Evolutionary conservation across 2,113 vertebrate genomes (phyloP).

Genomic region (Plestiodon gilberti): DNA sequence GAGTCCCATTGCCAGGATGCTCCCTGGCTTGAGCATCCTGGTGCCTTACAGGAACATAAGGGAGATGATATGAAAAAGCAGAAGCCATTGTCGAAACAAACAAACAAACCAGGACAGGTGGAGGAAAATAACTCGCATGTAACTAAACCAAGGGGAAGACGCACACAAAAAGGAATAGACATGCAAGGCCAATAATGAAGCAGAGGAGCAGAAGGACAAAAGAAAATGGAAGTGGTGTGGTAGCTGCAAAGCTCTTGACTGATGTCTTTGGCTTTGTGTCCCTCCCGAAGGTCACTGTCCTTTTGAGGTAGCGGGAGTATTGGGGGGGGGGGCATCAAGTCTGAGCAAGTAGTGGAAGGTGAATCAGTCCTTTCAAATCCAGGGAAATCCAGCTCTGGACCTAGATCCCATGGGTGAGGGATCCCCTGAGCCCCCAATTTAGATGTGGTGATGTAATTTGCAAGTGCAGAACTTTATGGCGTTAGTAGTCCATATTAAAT

Average conservation of each 20-base stretch:
- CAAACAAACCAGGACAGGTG: too few species aligned
- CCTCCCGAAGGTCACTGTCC: neutral
- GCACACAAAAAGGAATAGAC: neutral
- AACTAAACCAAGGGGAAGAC: too few species aligned
- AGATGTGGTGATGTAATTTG: neutral
- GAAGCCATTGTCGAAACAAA: too few species aligned
- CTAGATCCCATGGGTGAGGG: fast-evolving
- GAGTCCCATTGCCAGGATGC: too few species aligned
- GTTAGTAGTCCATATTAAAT: constrained; percentile 28
- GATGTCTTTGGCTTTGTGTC: neutral
- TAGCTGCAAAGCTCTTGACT: neutral
- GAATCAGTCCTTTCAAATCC: neutral
- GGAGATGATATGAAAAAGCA: too few species aligned
- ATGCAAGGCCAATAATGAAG: neutral
- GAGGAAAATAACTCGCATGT: too few species aligned
- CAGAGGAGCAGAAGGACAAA: neutral
- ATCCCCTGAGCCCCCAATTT: neutral
- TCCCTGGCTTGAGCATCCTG: too few species aligned
- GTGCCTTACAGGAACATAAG: too few species aligned
- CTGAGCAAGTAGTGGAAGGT: neutral
- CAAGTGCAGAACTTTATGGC: constrained; percentile 11
- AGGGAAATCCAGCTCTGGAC: neutral
- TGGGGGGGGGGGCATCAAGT: neutral
- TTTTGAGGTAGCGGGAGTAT: neutral
- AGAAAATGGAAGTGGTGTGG: too few species aligned